Conservation (phyloP, 2,113 vertebrate genomes). For the Donacobius atricapilla region DNA sequence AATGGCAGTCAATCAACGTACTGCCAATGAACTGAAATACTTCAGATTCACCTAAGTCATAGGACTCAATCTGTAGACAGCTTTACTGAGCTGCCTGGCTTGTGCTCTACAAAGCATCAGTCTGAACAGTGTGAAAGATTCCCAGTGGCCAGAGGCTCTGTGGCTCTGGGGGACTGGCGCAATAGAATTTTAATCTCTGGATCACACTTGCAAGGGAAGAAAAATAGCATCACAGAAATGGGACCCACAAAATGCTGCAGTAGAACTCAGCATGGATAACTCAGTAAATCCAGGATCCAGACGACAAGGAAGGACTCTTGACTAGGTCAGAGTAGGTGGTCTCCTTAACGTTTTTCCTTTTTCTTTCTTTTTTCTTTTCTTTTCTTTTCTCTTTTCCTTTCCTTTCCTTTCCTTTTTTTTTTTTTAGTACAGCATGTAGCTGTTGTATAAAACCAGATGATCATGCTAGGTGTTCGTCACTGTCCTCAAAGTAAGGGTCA, state of each 20-base stretch:
- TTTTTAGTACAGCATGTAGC: not conserved
- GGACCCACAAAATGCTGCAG: not conserved
- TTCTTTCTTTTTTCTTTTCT: not conserved
- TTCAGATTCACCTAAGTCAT: conserved; percentile 7
- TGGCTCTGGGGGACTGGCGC: not conserved
- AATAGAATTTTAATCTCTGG: not conserved
- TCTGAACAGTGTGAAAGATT: not conserved
- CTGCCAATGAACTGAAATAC: not conserved
- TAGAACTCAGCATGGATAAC: not conserved
- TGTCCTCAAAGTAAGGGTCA: not conserved
- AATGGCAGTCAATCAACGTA: not conserved
- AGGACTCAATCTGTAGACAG: not conserved
- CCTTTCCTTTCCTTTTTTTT: not conserved
- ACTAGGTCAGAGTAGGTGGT: not conserved
- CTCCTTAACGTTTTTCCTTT: not conserved
- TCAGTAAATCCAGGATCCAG: not conserved
- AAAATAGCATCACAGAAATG: not conserved
- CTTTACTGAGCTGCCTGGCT: not conserved
- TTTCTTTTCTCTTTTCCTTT: not conserved
- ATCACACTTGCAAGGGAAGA: not conserved
- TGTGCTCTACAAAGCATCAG: not conserved
- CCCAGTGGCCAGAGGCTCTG: not conserved
- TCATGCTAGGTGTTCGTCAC: not conserved
- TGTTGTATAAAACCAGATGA: not conserved
- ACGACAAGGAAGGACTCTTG: not conserved